phyloP scores from a whole-genome alignment of 2,113 vertebrate genomes.

The Passer montanus region DNA sequence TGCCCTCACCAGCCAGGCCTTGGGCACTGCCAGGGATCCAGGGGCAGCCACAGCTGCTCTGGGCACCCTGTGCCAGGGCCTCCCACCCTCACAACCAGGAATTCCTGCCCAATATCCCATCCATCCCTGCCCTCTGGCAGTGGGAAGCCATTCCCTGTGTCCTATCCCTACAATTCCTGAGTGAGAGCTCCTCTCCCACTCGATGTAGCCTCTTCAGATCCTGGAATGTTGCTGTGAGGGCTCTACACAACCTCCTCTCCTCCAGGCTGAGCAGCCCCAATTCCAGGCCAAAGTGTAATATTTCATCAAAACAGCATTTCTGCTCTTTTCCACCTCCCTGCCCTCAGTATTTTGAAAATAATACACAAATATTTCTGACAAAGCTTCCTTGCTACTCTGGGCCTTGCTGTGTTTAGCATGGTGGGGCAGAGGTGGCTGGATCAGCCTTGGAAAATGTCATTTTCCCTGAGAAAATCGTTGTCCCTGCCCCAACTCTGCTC shows the following conservation, averaged over 20 bases:
- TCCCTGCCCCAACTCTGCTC: not conserved
- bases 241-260: not conserved
- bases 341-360: not conserved
- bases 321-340: accelerated
- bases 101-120: not conserved
- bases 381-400: not conserved
- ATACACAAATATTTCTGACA: not conserved
- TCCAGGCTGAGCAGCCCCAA: not conserved
- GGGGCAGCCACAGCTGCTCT: not conserved
- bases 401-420: not conserved
- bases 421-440: not conserved
- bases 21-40: not conserved
- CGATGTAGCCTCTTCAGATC: not conserved
- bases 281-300: not conserved
- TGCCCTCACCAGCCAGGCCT: accelerated
- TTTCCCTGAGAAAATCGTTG: not conserved
- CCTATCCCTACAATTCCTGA: not conserved
- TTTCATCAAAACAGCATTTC: not conserved
- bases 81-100: accelerated
- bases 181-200: not conserved
- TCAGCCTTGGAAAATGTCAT: not conserved
- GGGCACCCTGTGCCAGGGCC: not conserved
- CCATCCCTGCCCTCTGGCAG: accelerated
- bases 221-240: not conserved
- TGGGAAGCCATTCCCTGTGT: not conserved